Base-by-base conservation (phyloP, 2,797 vertebrate species). In the Onychomys torridus region DNA sequence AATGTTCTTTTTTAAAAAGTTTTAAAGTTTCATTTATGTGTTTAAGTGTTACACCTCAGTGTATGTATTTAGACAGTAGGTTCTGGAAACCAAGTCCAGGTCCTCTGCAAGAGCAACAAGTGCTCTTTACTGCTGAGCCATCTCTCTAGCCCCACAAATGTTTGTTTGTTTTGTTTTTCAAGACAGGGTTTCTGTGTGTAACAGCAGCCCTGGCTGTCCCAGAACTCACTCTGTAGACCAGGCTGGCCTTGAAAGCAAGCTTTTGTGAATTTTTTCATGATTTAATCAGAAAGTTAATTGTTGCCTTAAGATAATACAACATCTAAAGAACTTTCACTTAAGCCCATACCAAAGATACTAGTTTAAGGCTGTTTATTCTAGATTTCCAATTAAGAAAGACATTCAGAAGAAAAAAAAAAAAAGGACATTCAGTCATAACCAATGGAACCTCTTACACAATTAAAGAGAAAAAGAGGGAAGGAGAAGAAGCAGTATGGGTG, bases 261-360 rank as follows among this genome's bases (percentile, higher is more conserved):
- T 55, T 94, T 94, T 57, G 52, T 75, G 57, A 46, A 79, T 78
- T 79, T 90, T 85, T 71, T 19, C 14, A 63, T 90, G 19, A 52
- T 55, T 81, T 82, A 76, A 57, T 63, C n/a, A 92, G 57, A 83
- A 89, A 83, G 40, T 52, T 78, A 69, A 67, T 78, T 73, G 63
- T 43, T 93, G 37, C 29, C 85, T 93, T 63, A 63, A 85, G 63
- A 78, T 21, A 85, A 73, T 29, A 55, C 65, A 90, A 79, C 37
- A 75, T 96, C 87, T 90, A 34, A 78, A 52, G 65, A 46, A 86
- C 63, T 57, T 40, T 89, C 49, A 93, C 76, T 78, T 55, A 55
- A 21, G 19, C 13, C 76, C 27, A 40, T 46, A 43, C 40, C 37
- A 76, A 76, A 76, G 73, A 43, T 76, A 43, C 43, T 46, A 25